phyloP scores from a whole-genome alignment of 2,113 vertebrate genomes.

The Dicentrarchus labrax region DNA sequence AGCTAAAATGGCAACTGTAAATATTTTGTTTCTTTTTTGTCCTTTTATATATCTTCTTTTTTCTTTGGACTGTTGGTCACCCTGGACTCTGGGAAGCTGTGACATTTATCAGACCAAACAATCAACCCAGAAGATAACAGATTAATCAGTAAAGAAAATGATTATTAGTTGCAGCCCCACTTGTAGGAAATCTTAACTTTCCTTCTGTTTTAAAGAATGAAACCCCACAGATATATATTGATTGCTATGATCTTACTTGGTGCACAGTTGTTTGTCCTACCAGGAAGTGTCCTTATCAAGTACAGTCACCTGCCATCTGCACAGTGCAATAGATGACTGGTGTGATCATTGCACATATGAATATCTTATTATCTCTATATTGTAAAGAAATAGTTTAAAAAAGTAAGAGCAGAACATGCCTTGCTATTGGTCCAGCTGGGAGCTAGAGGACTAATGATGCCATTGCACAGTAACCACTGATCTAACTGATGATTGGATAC shows the following conservation, averaged over 20 bases:
- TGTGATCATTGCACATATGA: conserved; percentile 6
- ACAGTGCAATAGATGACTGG: neutral
- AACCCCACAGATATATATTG: conserved; percentile 39
- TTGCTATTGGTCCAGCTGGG: neutral
- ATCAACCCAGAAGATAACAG: neutral
- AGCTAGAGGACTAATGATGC: neutral
- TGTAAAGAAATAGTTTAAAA: neutral
- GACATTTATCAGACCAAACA: neutral
- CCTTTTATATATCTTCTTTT: neutral
- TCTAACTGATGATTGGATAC: neutral
- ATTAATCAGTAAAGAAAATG: neutral
- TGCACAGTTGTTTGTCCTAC: conserved; percentile 29
- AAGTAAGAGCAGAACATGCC: neutral
- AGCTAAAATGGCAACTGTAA: neutral
- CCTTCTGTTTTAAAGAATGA: neutral
- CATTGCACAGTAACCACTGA: neutral
- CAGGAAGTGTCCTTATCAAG: conserved; percentile 56
- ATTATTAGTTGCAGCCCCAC: neutral
- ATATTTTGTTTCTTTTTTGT: neutral
- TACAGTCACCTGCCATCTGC: conserved; percentile 12
- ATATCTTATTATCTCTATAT: no score
- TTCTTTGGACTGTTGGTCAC: neutral
- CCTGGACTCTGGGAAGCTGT: neutral
- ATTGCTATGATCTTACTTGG: conserved; percentile 61
- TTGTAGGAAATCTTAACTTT: neutral